These are phyloP conservation scores for Lonchura striata DNA, from an alignment of 2,113 vertebrate species.

Conservation along the genomic window DNA sequence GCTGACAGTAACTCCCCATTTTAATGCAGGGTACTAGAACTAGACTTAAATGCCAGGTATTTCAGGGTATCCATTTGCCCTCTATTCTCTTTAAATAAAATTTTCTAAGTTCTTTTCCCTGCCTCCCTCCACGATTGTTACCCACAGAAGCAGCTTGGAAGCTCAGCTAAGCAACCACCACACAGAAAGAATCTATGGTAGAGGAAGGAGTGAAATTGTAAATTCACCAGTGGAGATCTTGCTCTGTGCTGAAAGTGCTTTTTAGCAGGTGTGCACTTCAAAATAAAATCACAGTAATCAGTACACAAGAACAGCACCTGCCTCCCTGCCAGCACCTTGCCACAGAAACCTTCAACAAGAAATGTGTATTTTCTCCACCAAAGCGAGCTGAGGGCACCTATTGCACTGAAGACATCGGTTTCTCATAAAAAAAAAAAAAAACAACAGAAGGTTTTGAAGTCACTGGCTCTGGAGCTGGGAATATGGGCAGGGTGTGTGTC, in stretches of 20 bases:
- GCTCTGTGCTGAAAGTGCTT: neutral
- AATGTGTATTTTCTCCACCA: neutral
- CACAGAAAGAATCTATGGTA: neutral
- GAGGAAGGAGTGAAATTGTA: neutral
- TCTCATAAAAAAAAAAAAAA: neutral
- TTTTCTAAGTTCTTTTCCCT: neutral
- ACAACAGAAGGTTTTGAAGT: neutral
- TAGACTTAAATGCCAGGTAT: neutral
- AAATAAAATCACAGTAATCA: neutral
- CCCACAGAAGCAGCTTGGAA: neutral
- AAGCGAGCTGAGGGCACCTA: neutral
- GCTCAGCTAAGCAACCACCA: neutral
- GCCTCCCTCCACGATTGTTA: neutral
- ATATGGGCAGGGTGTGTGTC: constrained; percentile 30
- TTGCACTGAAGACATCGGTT: neutral
- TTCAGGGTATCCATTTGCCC: neutral
- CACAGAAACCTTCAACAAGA: neutral
- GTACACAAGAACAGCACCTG: neutral
- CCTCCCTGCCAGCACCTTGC: neutral
- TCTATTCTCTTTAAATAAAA: neutral
- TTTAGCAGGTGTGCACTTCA: neutral
- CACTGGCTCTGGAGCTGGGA: neutral
- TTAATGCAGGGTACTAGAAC: neutral
- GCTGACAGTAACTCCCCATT: neutral
- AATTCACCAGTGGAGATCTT: neutral